phyloP scores from a whole-genome alignment of 2,797 vertebrate genomes.

The Molothrus ater region DNA sequence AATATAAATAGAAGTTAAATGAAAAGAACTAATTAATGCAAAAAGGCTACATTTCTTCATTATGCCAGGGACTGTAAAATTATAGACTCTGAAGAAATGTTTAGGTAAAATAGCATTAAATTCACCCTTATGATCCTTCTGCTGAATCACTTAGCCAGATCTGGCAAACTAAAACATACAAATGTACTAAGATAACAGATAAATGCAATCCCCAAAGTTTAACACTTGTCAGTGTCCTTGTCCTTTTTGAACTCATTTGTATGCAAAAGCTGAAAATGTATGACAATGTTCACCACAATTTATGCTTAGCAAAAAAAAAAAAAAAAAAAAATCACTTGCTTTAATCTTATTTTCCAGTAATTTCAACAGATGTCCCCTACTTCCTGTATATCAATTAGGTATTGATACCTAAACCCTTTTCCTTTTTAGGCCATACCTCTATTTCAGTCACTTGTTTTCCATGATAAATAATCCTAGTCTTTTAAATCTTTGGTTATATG shows the following conservation, averaged over 20 bases:
- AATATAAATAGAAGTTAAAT: not conserved
- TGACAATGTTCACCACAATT: not conserved
- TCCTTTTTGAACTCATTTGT: not conserved
- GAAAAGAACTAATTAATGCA: not conserved
- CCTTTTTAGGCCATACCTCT: not conserved
- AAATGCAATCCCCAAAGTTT: not conserved
- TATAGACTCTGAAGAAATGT: not conserved
- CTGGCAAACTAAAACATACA: not conserved
- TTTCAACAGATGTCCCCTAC: not conserved
- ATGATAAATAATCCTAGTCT: not conserved
- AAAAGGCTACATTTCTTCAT: not conserved
- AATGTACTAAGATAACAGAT: not conserved
- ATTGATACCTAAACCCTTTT: not conserved
- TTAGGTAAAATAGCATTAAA: not conserved
- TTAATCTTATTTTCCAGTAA: not conserved
- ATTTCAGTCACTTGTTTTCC: not conserved
- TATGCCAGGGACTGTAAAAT: not conserved
- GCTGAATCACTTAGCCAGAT: not conserved
- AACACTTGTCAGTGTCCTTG: not conserved
- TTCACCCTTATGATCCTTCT: not conserved
- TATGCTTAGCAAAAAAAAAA: not conserved
- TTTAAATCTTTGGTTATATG: not conserved
- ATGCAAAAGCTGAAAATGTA: not conserved
- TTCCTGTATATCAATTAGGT: not conserved
- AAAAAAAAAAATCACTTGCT: not conserved